Conservation (phyloP, 2,888 invertebrate species). For the Autographa pulchrina region DNA sequence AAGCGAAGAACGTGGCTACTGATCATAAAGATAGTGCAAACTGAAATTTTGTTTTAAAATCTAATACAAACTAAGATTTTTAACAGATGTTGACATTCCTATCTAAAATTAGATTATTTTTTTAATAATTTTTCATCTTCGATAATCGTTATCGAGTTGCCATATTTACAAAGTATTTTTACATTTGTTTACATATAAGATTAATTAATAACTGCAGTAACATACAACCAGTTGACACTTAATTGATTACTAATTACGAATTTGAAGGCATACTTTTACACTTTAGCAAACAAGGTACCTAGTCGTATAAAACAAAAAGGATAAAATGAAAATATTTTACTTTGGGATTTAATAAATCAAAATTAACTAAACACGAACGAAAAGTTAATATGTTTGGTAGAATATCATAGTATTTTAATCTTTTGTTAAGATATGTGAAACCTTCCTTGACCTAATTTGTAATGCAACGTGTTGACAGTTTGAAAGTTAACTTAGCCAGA, state of each 20-base stretch:
- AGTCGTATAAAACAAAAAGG: background rate
- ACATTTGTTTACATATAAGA: conserved; percentile 14
- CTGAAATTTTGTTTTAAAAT: conserved; percentile 27
- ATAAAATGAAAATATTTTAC: background rate
- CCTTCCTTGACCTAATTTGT: conserved; percentile 37
- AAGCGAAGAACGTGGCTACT: conserved; percentile 14
- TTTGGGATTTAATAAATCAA: background rate
- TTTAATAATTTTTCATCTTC: background rate
- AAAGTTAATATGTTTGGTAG: background rate
- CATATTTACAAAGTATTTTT: background rate
- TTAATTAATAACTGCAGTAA: background rate
- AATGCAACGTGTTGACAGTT: conserved; percentile 2
- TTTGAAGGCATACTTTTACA: background rate
- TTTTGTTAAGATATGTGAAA: background rate
- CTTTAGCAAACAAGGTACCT: no score
- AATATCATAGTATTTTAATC: background rate
- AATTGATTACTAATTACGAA: background rate
- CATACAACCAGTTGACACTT: background rate
- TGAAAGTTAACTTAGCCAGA: background rate
- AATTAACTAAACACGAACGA: background rate
- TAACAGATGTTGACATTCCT: conserved; percentile 6
- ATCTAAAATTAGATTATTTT: background rate
- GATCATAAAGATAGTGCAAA: conserved; percentile 37
- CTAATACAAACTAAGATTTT: conserved; percentile 28
- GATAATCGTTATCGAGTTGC: background rate